phyloP scores from a whole-genome alignment of 2,797 vertebrate genomes.

The Holocentrus rufus region DNA sequence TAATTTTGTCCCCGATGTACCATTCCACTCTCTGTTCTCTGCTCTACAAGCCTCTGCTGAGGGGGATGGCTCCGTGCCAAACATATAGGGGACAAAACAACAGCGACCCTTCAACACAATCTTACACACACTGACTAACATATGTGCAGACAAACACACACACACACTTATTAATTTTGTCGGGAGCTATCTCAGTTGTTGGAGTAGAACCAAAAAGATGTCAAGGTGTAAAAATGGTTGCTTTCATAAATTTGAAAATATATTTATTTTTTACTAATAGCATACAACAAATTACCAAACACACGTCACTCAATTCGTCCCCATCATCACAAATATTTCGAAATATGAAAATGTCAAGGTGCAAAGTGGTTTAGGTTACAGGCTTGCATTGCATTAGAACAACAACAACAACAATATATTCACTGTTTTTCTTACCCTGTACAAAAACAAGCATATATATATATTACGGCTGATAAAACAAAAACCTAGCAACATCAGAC shows the following conservation, averaged over 20 bases:
- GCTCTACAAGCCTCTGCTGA: conserved; percentile 81
- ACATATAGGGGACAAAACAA: conserved; percentile 77
- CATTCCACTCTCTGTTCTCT: conserved; percentile 74
- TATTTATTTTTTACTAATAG: too few species aligned
- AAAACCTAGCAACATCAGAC: neutral
- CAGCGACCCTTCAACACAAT: conserved; percentile 47
- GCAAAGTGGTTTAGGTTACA: conserved; percentile 1
- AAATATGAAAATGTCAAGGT: conserved; percentile 14
- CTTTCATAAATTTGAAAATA: too few species aligned
- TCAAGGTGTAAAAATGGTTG: conserved; percentile 13
- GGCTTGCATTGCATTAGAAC: conserved; percentile 4
- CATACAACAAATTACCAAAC: neutral
- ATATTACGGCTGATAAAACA: conserved; percentile 26
- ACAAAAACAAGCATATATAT: neutral
- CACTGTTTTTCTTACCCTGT: neutral
- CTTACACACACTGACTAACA: neutral
- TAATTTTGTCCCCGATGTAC: conserved; percentile 87
- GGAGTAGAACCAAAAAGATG: conserved; percentile 7
- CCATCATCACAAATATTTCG: neutral
- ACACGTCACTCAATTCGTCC: neutral
- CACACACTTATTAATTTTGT: neutral
- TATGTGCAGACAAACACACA: neutral
- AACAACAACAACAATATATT: conserved; percentile 1
- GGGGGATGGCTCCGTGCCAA: conserved; percentile 79
- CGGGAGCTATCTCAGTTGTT: neutral